These are phyloP conservation scores for Nasonovia ribisnigri DNA, from an alignment of 2,888 invertebrate genomes.

Conservation along the genomic window DNA sequence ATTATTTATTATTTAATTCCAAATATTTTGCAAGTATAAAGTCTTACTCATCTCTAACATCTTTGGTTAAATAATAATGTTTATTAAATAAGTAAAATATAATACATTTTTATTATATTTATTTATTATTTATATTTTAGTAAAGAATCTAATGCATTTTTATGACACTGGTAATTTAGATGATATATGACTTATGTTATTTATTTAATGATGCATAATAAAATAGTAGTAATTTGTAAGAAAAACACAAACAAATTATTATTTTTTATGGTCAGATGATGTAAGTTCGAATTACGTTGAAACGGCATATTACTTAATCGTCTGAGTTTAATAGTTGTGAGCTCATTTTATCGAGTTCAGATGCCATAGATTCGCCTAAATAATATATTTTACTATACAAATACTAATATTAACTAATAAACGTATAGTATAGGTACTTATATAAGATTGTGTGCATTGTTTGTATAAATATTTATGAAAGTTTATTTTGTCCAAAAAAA, in stretches of 20 bases:
- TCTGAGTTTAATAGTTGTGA: neutral
- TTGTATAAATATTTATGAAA: neutral
- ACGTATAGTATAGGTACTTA: neutral
- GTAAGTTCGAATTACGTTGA: neutral
- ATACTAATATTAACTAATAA: neutral
- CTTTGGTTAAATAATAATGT: no score
- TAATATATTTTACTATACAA: neutral
- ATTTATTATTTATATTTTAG: neutral
- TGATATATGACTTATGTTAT: neutral
- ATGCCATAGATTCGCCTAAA: neutral
- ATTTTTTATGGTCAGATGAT: neutral
- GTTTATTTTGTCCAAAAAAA: neutral
- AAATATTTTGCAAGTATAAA: neutral
- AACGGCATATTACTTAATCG: neutral
- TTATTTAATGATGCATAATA: neutral
- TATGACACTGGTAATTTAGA: neutral
- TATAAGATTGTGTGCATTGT: neutral
- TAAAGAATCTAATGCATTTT: neutral
- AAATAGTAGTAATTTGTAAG: neutral
- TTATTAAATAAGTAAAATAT: neutral
- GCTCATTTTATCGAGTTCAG: neutral
- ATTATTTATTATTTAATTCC: conserved; percentile 9
- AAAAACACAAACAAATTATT: neutral
- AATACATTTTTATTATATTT: neutral
- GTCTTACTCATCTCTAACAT: no score